Base-by-base conservation (phyloP, 1,140 invertebrate genomes). In the Gerris buenoi region DNA sequence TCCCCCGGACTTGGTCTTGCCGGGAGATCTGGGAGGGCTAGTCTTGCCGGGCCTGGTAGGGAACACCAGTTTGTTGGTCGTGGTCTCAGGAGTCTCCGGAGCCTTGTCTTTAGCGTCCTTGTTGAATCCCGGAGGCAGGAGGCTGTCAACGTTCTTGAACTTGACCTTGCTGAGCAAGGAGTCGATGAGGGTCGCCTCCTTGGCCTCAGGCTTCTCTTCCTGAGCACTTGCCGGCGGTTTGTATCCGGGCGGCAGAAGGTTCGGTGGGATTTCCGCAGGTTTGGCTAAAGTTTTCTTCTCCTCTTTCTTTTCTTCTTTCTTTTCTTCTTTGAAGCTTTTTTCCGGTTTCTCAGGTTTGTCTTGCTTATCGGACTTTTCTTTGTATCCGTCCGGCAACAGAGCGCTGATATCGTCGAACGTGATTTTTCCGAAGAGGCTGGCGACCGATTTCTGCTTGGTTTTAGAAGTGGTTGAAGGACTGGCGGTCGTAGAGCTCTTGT, bases 1-100 rank as follows among this genome's bases (percentile, higher is more conserved):
- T 57, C 75, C 65, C 46, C 72, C 67, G 57, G 78, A 65, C 74
- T 80, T 77, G 0, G 83, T 77, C 1, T 84, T 85, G 25, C 86
- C 86, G 57, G 65, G 65, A 5, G 82, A 76, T 74, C 86, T 84
- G 59, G 81, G 77, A 23, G 68, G 63, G 1, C 78, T 76, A 23
- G 70, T 80, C n/a, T 85, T 85, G 59, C 88, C 87, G 28, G 88
- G 85, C 74, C 88, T 81, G 67, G 86, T 89, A 5, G 89, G 89
- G 70, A 91, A 91, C 1, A 90, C 86, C 13, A 90, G 75, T 76
- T 89, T 90, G 15, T 84, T 78, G 18, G 63, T 62, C 0, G 79
- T 78, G 2, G 79, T 75, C 57, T 77, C 72, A 18, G 73, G 68
- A 26, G 70, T 70, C n/a, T 74, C 66, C 64, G 74, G 66, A 27